Conservation (phyloP, 2,113 vertebrate species). For the Phasianus colchicus region DNA sequence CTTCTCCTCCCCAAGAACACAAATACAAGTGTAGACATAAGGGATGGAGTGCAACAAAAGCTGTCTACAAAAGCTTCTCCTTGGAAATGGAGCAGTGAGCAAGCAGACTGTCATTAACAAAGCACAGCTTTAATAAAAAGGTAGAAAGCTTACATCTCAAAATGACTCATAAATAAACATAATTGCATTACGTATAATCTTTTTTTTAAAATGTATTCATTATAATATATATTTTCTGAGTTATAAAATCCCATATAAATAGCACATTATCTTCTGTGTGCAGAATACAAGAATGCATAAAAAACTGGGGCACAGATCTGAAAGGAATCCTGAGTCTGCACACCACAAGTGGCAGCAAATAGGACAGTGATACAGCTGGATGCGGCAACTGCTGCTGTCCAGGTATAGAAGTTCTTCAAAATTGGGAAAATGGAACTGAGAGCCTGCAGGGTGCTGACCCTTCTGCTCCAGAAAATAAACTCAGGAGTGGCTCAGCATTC, state of each 20-base stretch:
- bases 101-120: slow-evolving; percentile 23
- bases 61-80: background rate
- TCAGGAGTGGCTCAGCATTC: background rate
- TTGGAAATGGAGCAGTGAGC: background rate
- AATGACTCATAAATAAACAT: slow-evolving; percentile 52
- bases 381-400: background rate
- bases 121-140: slow-evolving; percentile 55
- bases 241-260: slow-evolving; percentile 61
- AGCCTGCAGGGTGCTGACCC: background rate
- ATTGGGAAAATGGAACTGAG: background rate
- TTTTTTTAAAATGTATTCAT: slow-evolving; percentile 32
- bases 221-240: slow-evolving; percentile 52
- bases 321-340: slow-evolving; percentile 1
- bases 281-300: slow-evolving; percentile 2
- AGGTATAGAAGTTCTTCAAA: background rate
- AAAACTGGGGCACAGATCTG: background rate
- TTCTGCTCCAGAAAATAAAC: background rate
- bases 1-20: background rate
- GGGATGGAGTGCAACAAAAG: background rate
- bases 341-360: background rate
- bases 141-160: background rate
- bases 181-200: background rate
- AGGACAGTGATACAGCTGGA: background rate
- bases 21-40: background rate
- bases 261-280: slow-evolving; percentile 24